A percentile compares a stretch with the other conserved stretches of the same genome.
phyloP scores from a whole-genome alignment of 2,888 invertebrate species.

The Cephus runcator region DNA sequence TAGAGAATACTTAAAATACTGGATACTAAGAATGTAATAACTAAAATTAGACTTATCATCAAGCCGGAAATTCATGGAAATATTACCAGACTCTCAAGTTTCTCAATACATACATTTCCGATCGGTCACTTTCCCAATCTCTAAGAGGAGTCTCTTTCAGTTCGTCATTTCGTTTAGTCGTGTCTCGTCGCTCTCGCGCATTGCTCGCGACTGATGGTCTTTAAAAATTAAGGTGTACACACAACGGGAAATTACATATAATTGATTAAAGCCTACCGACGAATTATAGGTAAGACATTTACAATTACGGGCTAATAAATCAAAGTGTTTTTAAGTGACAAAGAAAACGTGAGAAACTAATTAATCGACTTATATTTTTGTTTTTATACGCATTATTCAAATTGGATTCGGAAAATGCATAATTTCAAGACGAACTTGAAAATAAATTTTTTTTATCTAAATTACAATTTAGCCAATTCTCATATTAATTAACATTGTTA shows the following conservation, averaged over 20 bases:
- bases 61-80: not conserved
- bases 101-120: not conserved
- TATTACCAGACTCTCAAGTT: not conserved
- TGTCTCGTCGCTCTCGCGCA: slow-evolving; percentile 30
- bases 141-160: slow-evolving; percentile 27
- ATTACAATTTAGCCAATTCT: not conserved
- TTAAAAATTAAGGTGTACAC: not conserved
- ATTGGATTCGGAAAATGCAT: not conserved
- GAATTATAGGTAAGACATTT: not conserved
- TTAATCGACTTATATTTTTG: not conserved
- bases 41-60: not conserved
- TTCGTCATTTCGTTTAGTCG: slow-evolving; percentile 41
- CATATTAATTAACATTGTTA: not conserved
- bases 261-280: not conserved
- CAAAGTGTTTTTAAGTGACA: not conserved
- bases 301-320: not conserved
- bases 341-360: not conserved
- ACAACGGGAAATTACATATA: not conserved
- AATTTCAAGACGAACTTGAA: not conserved
- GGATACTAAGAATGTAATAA: not conserved
- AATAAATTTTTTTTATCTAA: not conserved
- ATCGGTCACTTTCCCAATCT: slow-evolving; percentile 29
- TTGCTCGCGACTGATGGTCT: not conserved
- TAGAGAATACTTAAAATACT: not conserved
- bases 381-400: too few species aligned